Conservation (phyloP, 2,888 invertebrate genomes). For the Orgyia antiqua region DNA sequence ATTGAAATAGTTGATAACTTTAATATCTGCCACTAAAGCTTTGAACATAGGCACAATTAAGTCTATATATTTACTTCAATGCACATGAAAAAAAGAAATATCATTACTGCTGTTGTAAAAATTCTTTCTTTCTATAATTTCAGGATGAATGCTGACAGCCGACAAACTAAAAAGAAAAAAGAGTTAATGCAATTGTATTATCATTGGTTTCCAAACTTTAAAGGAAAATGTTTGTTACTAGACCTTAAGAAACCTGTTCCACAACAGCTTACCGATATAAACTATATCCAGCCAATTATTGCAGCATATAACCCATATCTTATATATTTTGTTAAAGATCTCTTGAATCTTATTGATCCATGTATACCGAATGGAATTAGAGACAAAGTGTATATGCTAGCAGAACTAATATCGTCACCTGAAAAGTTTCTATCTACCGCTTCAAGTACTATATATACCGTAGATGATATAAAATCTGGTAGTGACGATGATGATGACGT, state of each 20-base stretch:
- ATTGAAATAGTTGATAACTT: too few relatives aligned
- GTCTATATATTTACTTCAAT: too few relatives aligned
- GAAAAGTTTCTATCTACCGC: slow-evolving; percentile 33
- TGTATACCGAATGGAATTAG: slow-evolving; percentile 36
- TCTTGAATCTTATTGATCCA: slow-evolving; percentile 50
- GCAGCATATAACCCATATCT: slow-evolving; percentile 57
- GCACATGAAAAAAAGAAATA: too few relatives aligned
- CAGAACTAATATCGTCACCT: slow-evolving; percentile 52
- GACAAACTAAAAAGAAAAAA: slow-evolving; percentile 37
- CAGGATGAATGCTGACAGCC: slow-evolving; percentile 34
- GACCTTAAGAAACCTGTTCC: slow-evolving; percentile 55
- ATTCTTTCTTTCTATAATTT: slow-evolving; percentile 22
- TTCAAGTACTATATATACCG: slow-evolving; percentile 53
- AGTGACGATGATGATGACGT: slow-evolving; percentile 12
- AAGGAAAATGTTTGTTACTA: slow-evolving; percentile 39
- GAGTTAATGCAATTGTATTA: slow-evolving; percentile 48
- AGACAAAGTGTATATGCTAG: slow-evolving; percentile 45
- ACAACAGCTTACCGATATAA: slow-evolving; percentile 44
- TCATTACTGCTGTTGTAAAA: too few relatives aligned
- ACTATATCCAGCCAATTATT: slow-evolving; percentile 55
- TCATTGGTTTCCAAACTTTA: slow-evolving; percentile 63
- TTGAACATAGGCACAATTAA: too few relatives aligned
- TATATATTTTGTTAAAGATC: slow-evolving; percentile 48
- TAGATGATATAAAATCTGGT: slow-evolving; percentile 52
- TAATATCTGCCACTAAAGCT: slow-evolving; percentile 1